Evolutionary conservation across 2,888 invertebrate species (phyloP), one percentile per base, ranked within the genome.

Genomic region (Limenitis camilla): DNA sequence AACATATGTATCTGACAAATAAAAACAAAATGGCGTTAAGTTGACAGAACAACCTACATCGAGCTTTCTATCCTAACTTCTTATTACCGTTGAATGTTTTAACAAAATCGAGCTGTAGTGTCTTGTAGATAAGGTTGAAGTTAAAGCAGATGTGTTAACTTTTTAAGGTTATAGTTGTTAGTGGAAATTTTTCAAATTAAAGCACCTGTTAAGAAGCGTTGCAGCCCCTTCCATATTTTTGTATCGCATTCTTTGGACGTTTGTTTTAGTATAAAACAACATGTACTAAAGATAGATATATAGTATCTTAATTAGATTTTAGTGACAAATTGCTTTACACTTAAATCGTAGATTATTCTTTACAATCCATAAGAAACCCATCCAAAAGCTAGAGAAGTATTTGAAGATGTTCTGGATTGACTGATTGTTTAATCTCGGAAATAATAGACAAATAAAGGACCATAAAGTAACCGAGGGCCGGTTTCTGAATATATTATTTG

Each of bases 21-120:
- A 82, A 82, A 77, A 84, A 83, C 82, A 84, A 85, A 84, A 83
- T 78, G 70, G 71, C 69, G 74, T 79, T 83, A 83, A 84, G 82
- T 81, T 82, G 84, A 76, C 74, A 70, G 68, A 63, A 61, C 61
- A 61, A 56, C 39, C 43, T 64, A 62, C 63, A 62, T 63, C 61
- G 61, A 65, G 33, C 52, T 55, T 50, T 50, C 39, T n/a, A 29
- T 4, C 7, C 2, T 5, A n/a, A 9, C n/a, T 11, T n/a, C 29
- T 29, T 29, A 30, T n/a, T 3, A 28, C n/a, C 8, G 3, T 30
- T 29, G 2, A 40, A 35, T n/a, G 19, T 27, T 39, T 8, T 1
- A 8, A 9, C 5, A 40, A 51, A 51, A 27, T 44, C 29, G 11
- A 40, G 10, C 35, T 19, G 7, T 45, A 44, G 7, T 11, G 0